These are phyloP conservation scores for Aphaenogaster ashmeadi DNA, from an alignment of 1,140 invertebrate species.

Conservation along the genomic window DNA sequence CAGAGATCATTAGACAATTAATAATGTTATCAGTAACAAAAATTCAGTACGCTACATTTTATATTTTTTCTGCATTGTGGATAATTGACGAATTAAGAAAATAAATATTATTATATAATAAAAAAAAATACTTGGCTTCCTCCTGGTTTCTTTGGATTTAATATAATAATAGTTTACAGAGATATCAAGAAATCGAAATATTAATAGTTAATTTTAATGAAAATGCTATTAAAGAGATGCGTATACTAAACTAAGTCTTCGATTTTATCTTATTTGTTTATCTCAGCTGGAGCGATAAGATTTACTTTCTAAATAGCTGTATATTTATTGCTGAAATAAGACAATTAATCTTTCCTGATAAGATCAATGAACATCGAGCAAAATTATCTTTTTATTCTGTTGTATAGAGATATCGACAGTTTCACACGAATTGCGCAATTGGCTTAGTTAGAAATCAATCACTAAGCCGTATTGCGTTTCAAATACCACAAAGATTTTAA, in stretches of 20 bases:
- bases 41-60: neutral
- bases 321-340: neutral
- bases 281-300: neutral
- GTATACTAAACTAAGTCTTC: neutral
- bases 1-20: neutral
- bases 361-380: neutral
- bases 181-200: neutral
- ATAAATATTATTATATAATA: neutral
- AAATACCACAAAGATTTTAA: neutral
- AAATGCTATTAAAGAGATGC: neutral
- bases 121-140: neutral
- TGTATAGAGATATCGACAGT: neutral
- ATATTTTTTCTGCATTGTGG: neutral
- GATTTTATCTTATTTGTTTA: neutral
- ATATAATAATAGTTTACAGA: neutral
- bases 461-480: neutral
- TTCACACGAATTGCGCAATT: neutral
- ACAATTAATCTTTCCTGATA: constrained; percentile 12
- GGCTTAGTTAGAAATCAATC: neutral
- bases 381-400: neutral
- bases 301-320: neutral
- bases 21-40: neutral
- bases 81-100: constrained; percentile 4
- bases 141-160: too few species aligned
- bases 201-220: constrained; percentile 11